Percentiles rank a stretch among this genome's conserved stretches.
These are phyloP conservation scores for Panurus biarmicus DNA, from an alignment of 2,113 vertebrate species.

Conservation along the genomic window DNA sequence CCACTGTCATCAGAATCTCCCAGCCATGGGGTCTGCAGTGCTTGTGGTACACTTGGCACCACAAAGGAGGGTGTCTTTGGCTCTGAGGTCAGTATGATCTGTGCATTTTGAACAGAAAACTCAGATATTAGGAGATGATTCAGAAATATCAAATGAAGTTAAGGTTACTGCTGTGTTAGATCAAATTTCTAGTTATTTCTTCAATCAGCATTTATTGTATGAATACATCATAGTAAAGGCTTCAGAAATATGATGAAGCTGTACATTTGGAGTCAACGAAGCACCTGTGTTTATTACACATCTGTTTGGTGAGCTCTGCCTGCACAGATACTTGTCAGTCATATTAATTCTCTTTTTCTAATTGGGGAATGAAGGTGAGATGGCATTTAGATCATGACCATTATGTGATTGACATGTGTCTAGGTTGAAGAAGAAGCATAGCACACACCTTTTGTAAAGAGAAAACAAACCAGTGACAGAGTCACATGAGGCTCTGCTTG, in stretches of 20 bases:
- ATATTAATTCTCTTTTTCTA: slow-evolving; percentile 42
- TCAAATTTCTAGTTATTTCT: slow-evolving; percentile 59
- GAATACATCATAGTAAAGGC: slow-evolving; percentile 11
- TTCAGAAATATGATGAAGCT: slow-evolving; percentile 36
- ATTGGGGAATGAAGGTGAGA: slow-evolving; percentile 25
- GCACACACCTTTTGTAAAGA: background rate
- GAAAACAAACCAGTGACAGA: background rate
- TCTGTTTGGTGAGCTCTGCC: background rate
- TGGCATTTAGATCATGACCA: slow-evolving; percentile 26
- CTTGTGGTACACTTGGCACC: background rate
- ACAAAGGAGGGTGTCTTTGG: background rate
- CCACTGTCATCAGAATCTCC: background rate
- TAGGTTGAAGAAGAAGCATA: background rate
- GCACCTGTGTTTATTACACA: slow-evolving; percentile 42
- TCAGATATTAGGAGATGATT: slow-evolving; percentile 2
- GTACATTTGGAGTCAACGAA: slow-evolving; percentile 17
- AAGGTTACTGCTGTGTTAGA: slow-evolving; percentile 49
- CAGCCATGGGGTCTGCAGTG: background rate
- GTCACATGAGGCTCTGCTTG: background rate
- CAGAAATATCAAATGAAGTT: slow-evolving; percentile 62
- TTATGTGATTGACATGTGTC: slow-evolving; percentile 28
- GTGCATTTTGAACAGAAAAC: slow-evolving; percentile 26
- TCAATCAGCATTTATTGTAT: slow-evolving; percentile 51
- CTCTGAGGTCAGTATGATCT: background rate
- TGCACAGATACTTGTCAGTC: slow-evolving; percentile 44